phyloP scores from a whole-genome alignment of 1,140 invertebrate genomes.

The Acyrthosiphon pisum region DNA sequence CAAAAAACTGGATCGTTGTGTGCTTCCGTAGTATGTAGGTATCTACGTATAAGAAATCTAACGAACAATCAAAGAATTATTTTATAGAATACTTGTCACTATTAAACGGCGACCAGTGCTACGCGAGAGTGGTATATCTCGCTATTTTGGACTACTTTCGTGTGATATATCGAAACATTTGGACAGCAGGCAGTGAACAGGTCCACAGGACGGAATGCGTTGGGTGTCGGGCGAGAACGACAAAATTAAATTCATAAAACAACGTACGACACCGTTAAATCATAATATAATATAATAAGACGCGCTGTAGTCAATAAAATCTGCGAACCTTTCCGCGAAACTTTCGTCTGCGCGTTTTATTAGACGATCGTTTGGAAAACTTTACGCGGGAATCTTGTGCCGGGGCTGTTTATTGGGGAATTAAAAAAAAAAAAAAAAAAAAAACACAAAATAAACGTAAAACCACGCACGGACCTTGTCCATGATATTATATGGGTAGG shows the following conservation, averaged over 20 bases:
- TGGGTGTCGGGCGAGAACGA: neutral
- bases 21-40: neutral
- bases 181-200: no score
- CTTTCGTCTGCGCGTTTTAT: neutral
- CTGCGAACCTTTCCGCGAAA: neutral
- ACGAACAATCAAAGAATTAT: neutral
- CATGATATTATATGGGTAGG: no score
- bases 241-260: slow-evolving; percentile 3
- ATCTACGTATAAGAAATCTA: no score
- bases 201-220: neutral
- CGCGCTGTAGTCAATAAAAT: slow-evolving; percentile 9
- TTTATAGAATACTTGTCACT: neutral
- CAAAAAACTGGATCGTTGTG: neutral
- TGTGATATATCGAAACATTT: no score
- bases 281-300: neutral
- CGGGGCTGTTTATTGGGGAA: neutral
- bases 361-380: slow-evolving; percentile 11
- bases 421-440: neutral
- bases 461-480: neutral
- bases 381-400: neutral
- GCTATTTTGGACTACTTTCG: no score
- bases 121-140: no score
- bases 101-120: neutral
- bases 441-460: neutral
- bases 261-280: neutral